Evolutionary conservation across 2,888 invertebrate species (phyloP), one percentile per base, ranked within the genome.

Genomic region (Athalia cordata): DNA sequence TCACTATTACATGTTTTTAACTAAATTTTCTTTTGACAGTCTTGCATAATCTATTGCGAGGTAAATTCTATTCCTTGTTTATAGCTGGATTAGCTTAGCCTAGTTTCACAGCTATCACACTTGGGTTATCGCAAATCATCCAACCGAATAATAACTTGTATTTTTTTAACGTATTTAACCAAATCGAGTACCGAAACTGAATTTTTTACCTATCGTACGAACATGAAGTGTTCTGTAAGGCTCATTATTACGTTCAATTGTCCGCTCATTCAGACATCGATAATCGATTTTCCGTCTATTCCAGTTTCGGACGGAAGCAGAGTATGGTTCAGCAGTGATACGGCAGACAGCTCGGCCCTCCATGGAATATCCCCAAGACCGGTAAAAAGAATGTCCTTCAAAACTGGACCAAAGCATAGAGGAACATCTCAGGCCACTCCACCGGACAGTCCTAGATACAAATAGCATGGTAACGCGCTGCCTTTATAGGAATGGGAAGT

Each of bases 351-450:
- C 68, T 82, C 90, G 5, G 84, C 89, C 5, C 85, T 90, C 13
- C 91, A 91, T 80, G 91, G 91, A 50, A 92, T 93, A 85, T 95
- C 95, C 1, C 95, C 95, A 68, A 92, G 95, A 70, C 94, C 95
- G 4, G 89, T 93, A 82, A 95, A 95, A 87, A 94, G 95, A 76
- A 92, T 95, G 84, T 93, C 93, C 2, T 93, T 93, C 81, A 94
- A 94, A 91, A 93, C 92, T 83, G 91, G 93, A 49, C 91, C 92
- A 57, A 91, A 90, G 77, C 88, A 89, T 74, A 86, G 85, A 79
- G 83, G 84, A 45, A 86, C 82, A 70, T 86, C 86, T 78, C 85
- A 83, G 72, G 74, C 89, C 0, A 90, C 90, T n/a, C 90, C 90
- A 50, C 90, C 90, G 6, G 90, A 90, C 79, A 90, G 90, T 85